Evolutionary conservation across 2,888 invertebrate genomes (phyloP).

Genomic region (Rosalia funebris): DNA sequence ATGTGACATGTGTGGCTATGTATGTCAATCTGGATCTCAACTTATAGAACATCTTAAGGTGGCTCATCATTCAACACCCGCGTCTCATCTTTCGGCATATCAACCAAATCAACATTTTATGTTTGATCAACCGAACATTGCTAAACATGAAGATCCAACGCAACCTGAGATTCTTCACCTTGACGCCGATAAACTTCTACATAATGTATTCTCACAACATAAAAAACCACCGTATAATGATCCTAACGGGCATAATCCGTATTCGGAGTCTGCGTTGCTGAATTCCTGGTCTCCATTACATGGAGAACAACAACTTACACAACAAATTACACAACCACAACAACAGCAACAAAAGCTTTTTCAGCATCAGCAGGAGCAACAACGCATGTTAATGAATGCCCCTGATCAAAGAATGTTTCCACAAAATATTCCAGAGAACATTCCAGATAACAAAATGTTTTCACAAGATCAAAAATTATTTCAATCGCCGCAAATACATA

Average conservation of each 20-base stretch:
- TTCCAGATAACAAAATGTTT: constrained; percentile 50
- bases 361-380: constrained; percentile 53
- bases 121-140: constrained; percentile 63
- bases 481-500: constrained; percentile 68
- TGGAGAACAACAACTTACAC: no score
- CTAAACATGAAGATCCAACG: constrained; percentile 76
- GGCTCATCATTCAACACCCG: constrained; percentile 68
- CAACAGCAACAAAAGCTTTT: constrained; percentile 66
- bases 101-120: constrained; percentile 63
- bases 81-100: constrained; percentile 51
- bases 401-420: constrained; percentile 53
- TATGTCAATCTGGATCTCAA: constrained; percentile 79
- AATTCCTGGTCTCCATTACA: constrained; percentile 61
- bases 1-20: constrained; percentile 86
- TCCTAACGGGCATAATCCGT: constrained; percentile 54
- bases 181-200: constrained; percentile 90
- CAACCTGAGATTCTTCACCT: constrained; percentile 86
- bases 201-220: constrained; percentile 65
- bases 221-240: constrained; percentile 59
- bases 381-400: constrained; percentile 48
- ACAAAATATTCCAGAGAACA: constrained; percentile 48
- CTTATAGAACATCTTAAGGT: constrained; percentile 79
- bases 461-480: constrained; percentile 65
- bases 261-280: constrained; percentile 70
- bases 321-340: constrained; percentile 64